Percentiles rank a stretch among this genome's conserved stretches.
These are phyloP conservation scores for Gymnocheta viridis DNA, from an alignment of 2,888 invertebrate genomes.

Conservation along the genomic window DNA sequence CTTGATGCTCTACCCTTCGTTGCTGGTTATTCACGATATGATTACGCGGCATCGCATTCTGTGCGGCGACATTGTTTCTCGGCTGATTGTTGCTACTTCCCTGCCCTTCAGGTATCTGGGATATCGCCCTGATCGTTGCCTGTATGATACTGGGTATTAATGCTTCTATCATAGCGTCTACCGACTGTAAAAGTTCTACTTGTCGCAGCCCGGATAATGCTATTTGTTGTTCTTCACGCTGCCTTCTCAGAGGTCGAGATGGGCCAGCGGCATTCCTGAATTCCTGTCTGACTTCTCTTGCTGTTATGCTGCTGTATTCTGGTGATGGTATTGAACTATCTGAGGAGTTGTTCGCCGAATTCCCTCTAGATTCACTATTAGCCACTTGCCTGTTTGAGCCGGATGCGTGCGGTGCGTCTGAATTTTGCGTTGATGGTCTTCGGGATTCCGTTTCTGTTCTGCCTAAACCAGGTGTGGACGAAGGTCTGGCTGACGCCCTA, in stretches of 20 bases:
- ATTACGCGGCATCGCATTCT: not conserved
- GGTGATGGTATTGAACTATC: not conserved
- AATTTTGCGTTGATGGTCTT: no score
- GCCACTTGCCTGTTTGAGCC: not conserved
- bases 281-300: not conserved
- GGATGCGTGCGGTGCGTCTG: no score
- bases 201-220: not conserved
- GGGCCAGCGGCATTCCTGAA: not conserved
- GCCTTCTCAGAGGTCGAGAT: not conserved
- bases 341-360: not conserved
- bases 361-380: not conserved
- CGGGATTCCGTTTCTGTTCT: not conserved
- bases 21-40: not conserved
- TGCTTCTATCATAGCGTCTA: not conserved
- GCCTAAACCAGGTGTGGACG: no score
- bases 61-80: not conserved
- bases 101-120: not conserved
- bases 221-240: not conserved
- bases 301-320: not conserved
- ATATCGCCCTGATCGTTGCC: not conserved
- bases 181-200: not conserved
- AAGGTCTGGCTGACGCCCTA: not conserved
- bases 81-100: not conserved
- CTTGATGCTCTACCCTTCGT: not conserved
- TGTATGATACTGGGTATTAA: not conserved